Percentiles rank a stretch among this genome's conserved stretches.
These are phyloP conservation scores for Heliconius congener DNA, from an alignment of 1,140 invertebrate genomes.

Conservation along the genomic window DNA sequence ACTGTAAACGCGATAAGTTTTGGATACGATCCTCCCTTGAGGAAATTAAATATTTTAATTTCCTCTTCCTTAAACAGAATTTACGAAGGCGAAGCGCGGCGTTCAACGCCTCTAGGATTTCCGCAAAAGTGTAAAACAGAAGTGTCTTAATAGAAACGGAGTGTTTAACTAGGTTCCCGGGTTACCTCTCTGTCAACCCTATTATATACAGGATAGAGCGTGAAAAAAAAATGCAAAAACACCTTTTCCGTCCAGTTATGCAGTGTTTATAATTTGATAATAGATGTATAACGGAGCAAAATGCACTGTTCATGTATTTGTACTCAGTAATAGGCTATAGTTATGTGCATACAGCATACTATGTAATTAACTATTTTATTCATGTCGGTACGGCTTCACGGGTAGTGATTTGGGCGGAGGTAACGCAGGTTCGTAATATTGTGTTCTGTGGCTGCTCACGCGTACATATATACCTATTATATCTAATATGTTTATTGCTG, in stretches of 20 bases:
- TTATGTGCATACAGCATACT: constrained; percentile 25
- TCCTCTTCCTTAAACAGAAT: no score
- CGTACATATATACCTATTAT: not conserved
- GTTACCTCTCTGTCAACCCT: no score
- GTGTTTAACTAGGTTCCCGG: no score
- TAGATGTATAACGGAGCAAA: constrained; percentile 22
- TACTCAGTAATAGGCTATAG: constrained; percentile 41
- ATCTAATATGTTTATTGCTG: not conserved
- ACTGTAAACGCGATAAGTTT: no score
- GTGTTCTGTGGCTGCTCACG: not conserved
- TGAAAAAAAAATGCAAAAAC: not conserved
- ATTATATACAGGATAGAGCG: no score
- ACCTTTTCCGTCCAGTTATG: not conserved
- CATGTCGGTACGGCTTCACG: constrained; percentile 42
- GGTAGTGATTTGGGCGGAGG: constrained; percentile 46
- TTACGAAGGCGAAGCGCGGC: no score
- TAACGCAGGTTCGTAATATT: constrained; percentile 1
- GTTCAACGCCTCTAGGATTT: no score
- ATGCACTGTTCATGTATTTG: constrained; percentile 1
- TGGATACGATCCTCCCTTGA: no score
- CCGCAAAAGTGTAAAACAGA: no score
- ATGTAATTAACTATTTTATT: constrained; percentile 39
- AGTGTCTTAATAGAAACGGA: no score
- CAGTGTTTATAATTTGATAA: constrained; percentile 20
- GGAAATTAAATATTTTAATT: no score